These are phyloP conservation scores for Solenopsis fugax DNA, from an alignment of 1,140 invertebrate species.

Conservation along the genomic window DNA sequence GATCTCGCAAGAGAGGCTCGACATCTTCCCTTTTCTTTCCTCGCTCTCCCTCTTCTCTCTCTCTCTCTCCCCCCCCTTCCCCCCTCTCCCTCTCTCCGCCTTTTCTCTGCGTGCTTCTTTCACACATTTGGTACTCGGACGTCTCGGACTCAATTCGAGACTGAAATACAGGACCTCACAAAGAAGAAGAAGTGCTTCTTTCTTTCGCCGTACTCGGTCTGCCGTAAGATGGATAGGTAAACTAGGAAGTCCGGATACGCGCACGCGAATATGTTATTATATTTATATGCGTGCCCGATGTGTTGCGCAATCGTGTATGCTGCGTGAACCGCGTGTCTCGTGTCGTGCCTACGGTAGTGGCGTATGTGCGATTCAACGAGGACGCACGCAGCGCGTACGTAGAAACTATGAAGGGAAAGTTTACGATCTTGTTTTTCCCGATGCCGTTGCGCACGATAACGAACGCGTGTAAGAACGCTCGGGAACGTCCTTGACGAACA, in stretches of 20 bases:
- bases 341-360: constrained; percentile 49
- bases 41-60: neutral
- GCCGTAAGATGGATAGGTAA: constrained; percentile 74
- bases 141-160: too few species aligned
- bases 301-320: constrained; percentile 67
- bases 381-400: neutral
- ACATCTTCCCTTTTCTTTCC: constrained; percentile 29
- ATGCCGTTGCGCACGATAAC: neutral
- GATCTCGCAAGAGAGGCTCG: neutral
- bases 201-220: neutral
- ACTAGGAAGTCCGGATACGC: constrained; percentile 75
- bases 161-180: too few species aligned
- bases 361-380: neutral
- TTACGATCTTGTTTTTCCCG: neutral
- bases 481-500: neutral
- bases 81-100: too few species aligned
- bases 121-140: too few species aligned
- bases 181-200: too few species aligned
- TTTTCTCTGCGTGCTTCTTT: too few species aligned
- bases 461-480: neutral
- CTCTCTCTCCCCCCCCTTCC: constrained; percentile 8
- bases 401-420: constrained; percentile 9
- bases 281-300: constrained; percentile 55
- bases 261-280: constrained; percentile 73
- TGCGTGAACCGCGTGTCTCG: constrained; percentile 65